These are phyloP conservation scores for Aratinga solstitialis DNA, from an alignment of 2,797 vertebrate genomes.

Conservation along the genomic window DNA sequence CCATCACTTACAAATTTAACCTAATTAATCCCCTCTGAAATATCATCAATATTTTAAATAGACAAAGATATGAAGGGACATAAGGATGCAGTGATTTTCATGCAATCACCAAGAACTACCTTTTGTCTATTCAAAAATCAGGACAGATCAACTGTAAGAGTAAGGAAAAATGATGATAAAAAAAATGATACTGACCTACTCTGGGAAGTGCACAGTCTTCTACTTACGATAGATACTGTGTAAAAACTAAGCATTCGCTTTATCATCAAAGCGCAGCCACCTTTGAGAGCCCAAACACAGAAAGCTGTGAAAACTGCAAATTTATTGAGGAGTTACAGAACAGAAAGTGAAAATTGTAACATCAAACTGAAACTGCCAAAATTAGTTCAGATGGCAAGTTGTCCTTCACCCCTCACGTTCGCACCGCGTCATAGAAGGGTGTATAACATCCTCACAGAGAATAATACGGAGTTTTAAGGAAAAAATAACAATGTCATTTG, in stretches of 20 bases:
- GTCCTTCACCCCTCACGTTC: background rate
- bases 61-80: background rate
- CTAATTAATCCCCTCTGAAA: background rate
- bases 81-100: background rate
- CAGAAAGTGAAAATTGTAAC: background rate
- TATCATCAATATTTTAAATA: background rate
- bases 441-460: background rate
- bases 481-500: background rate
- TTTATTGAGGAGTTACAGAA: background rate
- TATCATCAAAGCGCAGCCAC: background rate
- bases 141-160: background rate
- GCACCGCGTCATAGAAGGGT: background rate
- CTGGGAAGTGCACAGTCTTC: background rate
- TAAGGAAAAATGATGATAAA: background rate
- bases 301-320: background rate
- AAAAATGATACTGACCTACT: background rate
- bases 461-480: background rate
- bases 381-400: background rate
- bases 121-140: background rate
- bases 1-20: background rate
- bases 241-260: background rate
- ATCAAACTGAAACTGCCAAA: background rate
- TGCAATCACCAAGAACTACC: fast-evolving
- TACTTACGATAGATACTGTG: background rate
- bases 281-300: background rate